Percentiles rank a stretch among this genome's conserved stretches.
These are phyloP conservation scores for Gobiocypris rarus DNA, from an alignment of 2,113 vertebrate genomes.

Conservation along the genomic window DNA sequence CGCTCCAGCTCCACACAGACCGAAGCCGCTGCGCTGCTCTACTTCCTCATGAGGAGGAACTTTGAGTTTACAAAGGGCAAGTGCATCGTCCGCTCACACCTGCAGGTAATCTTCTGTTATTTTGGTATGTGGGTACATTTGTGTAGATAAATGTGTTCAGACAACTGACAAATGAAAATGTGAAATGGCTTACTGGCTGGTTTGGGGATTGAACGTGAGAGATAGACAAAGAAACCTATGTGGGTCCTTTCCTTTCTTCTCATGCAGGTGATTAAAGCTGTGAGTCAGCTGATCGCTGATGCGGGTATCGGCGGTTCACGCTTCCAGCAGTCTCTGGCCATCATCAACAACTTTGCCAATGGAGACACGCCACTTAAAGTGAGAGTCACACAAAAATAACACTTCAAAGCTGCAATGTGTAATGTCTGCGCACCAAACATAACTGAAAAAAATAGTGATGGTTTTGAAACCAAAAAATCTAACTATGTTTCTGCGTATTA, in stretches of 20 bases:
- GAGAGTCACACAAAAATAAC: conserved; percentile 59
- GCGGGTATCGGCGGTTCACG: conserved; percentile 95
- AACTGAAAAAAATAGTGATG: background rate
- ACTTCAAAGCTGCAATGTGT: background rate
- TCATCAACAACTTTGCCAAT: conserved; percentile 98
- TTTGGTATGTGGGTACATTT: background rate
- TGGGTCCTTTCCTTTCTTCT: background rate
- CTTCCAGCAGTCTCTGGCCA: conserved; percentile 96
- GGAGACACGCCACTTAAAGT: conserved; percentile 96
- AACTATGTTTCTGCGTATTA: too few relatives aligned
- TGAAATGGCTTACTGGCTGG: background rate
- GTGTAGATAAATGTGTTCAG: background rate
- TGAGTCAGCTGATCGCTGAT: conserved; percentile 97
- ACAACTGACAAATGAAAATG: background rate
- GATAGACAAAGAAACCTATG: background rate
- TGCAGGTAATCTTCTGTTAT: conserved; percentile 82
- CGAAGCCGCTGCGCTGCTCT: conserved; percentile 92
- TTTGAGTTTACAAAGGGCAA: conserved; percentile 97
- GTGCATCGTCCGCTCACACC: conserved; percentile 95
- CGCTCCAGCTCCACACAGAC: conserved; percentile 93
- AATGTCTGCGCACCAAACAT: background rate
- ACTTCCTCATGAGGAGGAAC: conserved; percentile 98
- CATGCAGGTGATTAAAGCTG: conserved; percentile 93
- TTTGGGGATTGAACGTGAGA: background rate
- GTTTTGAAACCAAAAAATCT: background rate